Percentiles rank a stretch among this genome's conserved stretches.
These are phyloP conservation scores for Nephrotoma flavescens DNA, from an alignment of 2,888 invertebrate genomes.

Conservation along the genomic window DNA sequence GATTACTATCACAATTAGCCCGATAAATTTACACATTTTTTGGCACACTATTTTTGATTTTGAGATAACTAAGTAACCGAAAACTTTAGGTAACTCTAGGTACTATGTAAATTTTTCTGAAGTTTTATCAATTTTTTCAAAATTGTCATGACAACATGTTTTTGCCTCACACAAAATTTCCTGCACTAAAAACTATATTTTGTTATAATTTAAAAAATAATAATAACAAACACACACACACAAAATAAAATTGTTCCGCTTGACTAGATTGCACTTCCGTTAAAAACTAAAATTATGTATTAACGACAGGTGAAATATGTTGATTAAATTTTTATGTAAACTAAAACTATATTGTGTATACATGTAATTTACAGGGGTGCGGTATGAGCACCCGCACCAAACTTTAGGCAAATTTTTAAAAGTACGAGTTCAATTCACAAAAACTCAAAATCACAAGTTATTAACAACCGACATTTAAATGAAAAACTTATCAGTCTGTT, in stretches of 20 bases:
- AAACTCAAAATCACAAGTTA: neutral
- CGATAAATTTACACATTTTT: neutral
- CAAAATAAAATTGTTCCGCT: neutral
- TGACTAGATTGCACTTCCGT: neutral
- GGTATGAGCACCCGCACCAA: neutral
- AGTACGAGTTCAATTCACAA: neutral
- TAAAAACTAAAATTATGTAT: neutral
- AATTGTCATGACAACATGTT: neutral
- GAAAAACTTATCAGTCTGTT: too few relatives aligned
- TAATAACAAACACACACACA: neutral
- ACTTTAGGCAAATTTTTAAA: too few relatives aligned
- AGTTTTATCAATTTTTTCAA: neutral
- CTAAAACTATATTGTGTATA: neutral
- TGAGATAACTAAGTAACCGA: neutral
- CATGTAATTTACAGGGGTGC: neutral
- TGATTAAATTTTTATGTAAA: neutral
- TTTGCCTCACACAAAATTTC: neutral
- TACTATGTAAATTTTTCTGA: neutral
- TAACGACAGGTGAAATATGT: neutral
- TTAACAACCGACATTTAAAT: too few relatives aligned
- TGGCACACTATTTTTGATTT: neutral
- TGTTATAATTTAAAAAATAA: neutral
- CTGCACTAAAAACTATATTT: neutral
- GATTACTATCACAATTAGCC: neutral
- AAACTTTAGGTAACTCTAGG: neutral